Conservation (phyloP, 2,888 invertebrate species). For the Bombylius discolor region DNA sequence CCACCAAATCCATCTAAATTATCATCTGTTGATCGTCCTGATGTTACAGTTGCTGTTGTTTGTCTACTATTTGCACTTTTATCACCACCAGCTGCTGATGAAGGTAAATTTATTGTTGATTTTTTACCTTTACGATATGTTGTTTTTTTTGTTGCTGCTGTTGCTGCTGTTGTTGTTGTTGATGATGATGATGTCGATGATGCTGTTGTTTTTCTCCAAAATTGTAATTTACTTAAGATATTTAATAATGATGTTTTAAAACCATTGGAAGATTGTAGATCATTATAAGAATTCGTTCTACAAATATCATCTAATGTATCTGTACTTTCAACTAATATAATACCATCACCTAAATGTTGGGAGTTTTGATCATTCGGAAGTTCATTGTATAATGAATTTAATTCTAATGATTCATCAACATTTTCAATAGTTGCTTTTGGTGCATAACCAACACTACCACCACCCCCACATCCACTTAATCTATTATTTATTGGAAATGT, state of each 20-base stretch:
- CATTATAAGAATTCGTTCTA: background rate
- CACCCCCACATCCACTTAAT: too few species aligned
- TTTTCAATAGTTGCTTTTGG: too few species aligned
- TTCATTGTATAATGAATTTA: background rate
- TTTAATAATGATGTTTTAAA: slow-evolving; percentile 21
- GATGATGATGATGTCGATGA: slow-evolving; percentile 11
- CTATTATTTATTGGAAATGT: too few species aligned
- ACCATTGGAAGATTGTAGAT: slow-evolving; percentile 10
- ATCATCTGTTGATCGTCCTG: background rate
- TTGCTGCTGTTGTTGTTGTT: background rate
- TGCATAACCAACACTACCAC: background rate
- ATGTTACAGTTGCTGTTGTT: slow-evolving; percentile 11
- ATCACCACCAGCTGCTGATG: slow-evolving; percentile 9
- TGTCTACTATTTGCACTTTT: slow-evolving; percentile 16
- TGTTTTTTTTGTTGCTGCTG: background rate
- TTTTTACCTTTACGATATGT: slow-evolving; percentile 14
- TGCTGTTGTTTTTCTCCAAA: slow-evolving; percentile 20
- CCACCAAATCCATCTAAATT: background rate
- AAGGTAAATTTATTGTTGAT: slow-evolving; percentile 6
- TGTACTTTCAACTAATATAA: slow-evolving; percentile 9
- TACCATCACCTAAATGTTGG: slow-evolving; percentile 4
- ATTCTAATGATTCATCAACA: background rate
- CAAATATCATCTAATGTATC: slow-evolving; percentile 10
- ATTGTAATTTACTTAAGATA: slow-evolving; percentile 23
- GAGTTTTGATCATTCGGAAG: slow-evolving; percentile 6